Conservation (phyloP, 2,797 vertebrate species). For the Thunnus albacares region DNA sequence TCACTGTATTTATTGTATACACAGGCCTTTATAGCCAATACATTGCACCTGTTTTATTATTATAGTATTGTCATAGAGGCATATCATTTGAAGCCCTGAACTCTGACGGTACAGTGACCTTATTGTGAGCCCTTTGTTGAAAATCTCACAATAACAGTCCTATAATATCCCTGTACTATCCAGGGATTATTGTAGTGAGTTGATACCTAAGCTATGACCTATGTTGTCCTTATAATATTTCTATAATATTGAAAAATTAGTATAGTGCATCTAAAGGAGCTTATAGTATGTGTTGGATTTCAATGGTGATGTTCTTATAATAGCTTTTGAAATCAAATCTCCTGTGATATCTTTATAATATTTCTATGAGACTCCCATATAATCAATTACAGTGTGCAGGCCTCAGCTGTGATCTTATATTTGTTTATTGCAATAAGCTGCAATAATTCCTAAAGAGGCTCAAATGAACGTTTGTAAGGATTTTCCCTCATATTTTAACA, state of each 20-base stretch:
- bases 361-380: not conserved
- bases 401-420: constrained; percentile 32
- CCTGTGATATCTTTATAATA: not conserved
- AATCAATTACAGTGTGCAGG: constrained; percentile 10
- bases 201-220: not conserved
- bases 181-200: not conserved
- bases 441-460: not conserved
- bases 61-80: not conserved
- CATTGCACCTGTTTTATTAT: not conserved
- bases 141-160: not conserved
- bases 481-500: not conserved
- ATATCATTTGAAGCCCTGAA: not conserved
- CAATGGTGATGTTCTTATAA: not conserved
- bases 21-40: not conserved
- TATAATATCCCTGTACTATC: not conserved
- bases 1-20: constrained; percentile 3
- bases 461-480: not conserved
- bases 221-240: not conserved
- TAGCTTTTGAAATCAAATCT: constrained; percentile 1
- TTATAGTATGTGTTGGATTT: not conserved
- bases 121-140: not conserved
- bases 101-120: not conserved
- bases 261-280: not conserved
- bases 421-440: not conserved
- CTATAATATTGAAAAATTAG: not conserved